phyloP scores from a whole-genome alignment of 2,888 invertebrate species.

The Sinotaia quadrata region DNA sequence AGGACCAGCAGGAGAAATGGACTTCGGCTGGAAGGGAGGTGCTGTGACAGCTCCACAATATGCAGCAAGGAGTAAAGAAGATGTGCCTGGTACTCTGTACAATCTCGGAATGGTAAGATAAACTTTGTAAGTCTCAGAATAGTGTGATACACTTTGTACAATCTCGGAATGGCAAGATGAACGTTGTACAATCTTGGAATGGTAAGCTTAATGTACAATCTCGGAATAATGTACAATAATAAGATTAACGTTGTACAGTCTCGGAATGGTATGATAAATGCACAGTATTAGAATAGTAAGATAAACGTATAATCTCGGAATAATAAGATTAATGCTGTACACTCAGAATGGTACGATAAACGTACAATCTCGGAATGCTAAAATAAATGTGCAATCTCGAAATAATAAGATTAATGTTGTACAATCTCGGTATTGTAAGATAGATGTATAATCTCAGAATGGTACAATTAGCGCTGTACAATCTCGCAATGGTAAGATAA shows the following conservation, averaged over 20 bases:
- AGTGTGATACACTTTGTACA: constrained; percentile 31
- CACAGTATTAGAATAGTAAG: too few species aligned
- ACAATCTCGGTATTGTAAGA: too few species aligned
- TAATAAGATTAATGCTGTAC: too few species aligned
- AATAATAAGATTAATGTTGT: constrained; percentile 30
- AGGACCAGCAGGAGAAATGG: neutral
- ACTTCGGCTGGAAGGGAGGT: neutral
- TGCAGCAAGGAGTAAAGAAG: constrained; percentile 8
- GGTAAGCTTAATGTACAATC: too few species aligned
- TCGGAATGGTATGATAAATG: too few species aligned
- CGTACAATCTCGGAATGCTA: constrained; percentile 32
- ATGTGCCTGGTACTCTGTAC: constrained; percentile 27
- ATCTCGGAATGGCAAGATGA: constrained; percentile 31
- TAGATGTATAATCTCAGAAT: constrained; percentile 31
- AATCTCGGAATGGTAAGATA: constrained; percentile 31
- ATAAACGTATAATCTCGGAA: too few species aligned
- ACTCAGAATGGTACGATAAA: too few species aligned
- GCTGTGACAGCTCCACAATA: neutral
- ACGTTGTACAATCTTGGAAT: too few species aligned
- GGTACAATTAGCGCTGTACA: too few species aligned
- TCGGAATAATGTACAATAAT: too few species aligned
- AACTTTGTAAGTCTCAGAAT: too few species aligned
- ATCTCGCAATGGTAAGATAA: too few species aligned
- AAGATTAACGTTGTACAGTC: neutral
- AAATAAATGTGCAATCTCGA: constrained; percentile 29